Conservation (phyloP, 2,888 invertebrate genomes). For the Pyrochroa serraticornis region DNA sequence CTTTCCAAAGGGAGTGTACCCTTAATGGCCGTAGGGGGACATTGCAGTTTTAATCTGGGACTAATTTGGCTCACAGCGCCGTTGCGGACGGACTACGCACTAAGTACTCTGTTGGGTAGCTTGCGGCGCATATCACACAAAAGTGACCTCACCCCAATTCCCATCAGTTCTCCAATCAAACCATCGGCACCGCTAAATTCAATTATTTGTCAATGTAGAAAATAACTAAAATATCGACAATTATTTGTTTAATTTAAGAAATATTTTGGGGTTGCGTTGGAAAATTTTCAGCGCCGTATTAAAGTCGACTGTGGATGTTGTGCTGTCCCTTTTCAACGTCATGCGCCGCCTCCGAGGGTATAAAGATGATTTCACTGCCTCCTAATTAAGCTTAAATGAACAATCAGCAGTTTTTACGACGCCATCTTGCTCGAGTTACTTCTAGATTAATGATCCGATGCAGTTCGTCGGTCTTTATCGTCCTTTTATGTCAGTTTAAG, state of each 20-base stretch:
- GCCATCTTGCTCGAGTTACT: conserved; percentile 55
- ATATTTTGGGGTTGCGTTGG: no score
- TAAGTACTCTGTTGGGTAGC: conserved; percentile 34
- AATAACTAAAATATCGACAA: no score
- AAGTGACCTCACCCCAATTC: conserved; percentile 20
- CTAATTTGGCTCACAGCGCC: conserved; percentile 55
- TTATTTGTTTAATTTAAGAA: no score
- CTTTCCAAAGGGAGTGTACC: conserved; percentile 51
- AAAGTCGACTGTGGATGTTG: conserved; percentile 1
- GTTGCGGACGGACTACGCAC: conserved; percentile 47
- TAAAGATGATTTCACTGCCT: conserved; percentile 53
- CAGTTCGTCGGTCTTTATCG: conserved; percentile 43
- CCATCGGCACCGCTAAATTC: no score
- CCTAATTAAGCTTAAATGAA: conserved; percentile 58
- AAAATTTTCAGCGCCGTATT: no score
- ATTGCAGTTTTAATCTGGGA: conserved; percentile 58
- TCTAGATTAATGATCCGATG: conserved; percentile 53
- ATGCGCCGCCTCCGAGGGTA: conserved; percentile 29
- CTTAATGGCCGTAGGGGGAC: conserved; percentile 57
- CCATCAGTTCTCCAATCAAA: not conserved
- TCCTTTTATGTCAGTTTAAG: conserved; percentile 42
- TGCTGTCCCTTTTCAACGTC: conserved; percentile 24
- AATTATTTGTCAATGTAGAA: no score
- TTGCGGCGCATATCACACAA: conserved; percentile 12
- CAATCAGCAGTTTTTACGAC: conserved; percentile 57